Evolutionary conservation across 2,888 invertebrate genomes (phyloP), one percentile per base, ranked within the genome.

Genomic region (Tenthredo distinguenda): DNA sequence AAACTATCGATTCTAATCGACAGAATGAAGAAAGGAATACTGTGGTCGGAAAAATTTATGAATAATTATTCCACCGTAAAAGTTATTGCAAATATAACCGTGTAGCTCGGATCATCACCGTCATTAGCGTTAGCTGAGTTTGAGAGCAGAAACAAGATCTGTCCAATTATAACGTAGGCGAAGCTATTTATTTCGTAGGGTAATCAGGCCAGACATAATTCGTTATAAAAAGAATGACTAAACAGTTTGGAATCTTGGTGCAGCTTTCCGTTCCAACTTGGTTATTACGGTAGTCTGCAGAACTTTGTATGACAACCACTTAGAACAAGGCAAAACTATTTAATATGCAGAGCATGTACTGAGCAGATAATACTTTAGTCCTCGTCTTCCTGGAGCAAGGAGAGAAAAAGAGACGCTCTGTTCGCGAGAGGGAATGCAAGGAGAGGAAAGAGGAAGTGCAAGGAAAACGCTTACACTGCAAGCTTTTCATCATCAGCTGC

Each of bases 301-400:
- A 26, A 68, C 26, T 34, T 34, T 34, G 68, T 74, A 74, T 74
- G 72, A 74, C 72, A 74, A 43, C 72, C 72, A 74, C 72, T 43
- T 74, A 74, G 72, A 21, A 74, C 72, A 74, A 43, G 72, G 72
- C 26, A 55, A 77, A 77, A 77, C 77, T 77, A 77, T 77, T 77
- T 55, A 26, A 40, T 50, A 77, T 55, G 77, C 77, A 31, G 77
- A 77, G 40, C 77, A 77, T 50, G 77, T 77, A 55, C 77, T 77
- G 26, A 77, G 77, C 55, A 77, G 77, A 77, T 77, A 77, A 77
- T 77, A 77, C 77, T 77, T 34, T 55, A 31, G 77, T 21, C 50
- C 31, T 55, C 55, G 18, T 31, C 55, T 55, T 47, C 74, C 47
- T 26, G 47, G 7, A 3, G 18, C 43, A 34, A 71, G 26, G 9